Evolutionary conservation across 2,113 vertebrate genomes (phyloP), one percentile per base, ranked within the genome.

Genomic region (Tiliqua scincoides): DNA sequence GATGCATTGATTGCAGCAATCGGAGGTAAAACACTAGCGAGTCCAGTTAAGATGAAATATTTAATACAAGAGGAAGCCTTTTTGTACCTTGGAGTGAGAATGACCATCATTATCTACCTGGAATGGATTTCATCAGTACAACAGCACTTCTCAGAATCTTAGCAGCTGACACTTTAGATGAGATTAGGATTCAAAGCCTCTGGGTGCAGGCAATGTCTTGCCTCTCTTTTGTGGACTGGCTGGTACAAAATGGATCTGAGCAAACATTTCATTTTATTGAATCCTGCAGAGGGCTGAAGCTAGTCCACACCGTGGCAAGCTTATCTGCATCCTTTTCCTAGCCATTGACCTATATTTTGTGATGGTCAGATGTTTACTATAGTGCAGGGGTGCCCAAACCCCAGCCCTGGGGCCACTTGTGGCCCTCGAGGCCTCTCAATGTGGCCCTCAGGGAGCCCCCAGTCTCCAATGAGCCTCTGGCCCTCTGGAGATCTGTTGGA

Each of bases 111-210:
- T 83, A 73, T 62, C 27, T 83, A 23, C 27, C 35, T 80, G 40
- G 25, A 27, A n/a, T 61, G 52, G 30, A 48, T 43, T 30, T 27
- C 18, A 62, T 59, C 54, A 32, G n/a, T 78, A 54, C 18, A 32
- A 78, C 57, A 63, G 32, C 63, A 52, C 15, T 57, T 61, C 27
- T 70, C 35, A 18, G 35, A 62, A 85, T 48, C 70, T 77, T 82
- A 20, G 72, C 72, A 90, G 43, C 25, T 32, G 84, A 20, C 40
- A 90, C 62, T 84, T 48, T 82, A 37, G 48, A 54, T 57, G 3
- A 20, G 85, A 1, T 27, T 21, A 59, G 68, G n/a, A 25, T 88
- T 71, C n/a, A 35, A 37, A 6, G 6, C 35, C n/a, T 37, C 35
- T 71, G 32, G 68, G 68, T 71, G 20, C 32, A 35, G 15, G 18